These are phyloP conservation scores for Margaritifera margaritifera DNA, from an alignment of 2,888 invertebrate genomes.

Conservation along the genomic window DNA sequence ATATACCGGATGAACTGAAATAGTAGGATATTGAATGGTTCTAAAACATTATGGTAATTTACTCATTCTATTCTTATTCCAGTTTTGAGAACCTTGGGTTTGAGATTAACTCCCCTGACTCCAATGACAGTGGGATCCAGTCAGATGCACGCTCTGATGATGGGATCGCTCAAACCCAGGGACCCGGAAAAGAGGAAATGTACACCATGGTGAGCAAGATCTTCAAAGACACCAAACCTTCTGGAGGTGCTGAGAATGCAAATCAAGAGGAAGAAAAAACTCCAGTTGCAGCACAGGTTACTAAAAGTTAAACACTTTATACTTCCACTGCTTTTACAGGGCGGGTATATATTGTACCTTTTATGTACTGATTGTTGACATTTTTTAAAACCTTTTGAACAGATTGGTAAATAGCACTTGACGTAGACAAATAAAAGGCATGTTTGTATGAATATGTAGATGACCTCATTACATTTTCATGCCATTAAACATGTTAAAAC, in stretches of 20 bases:
- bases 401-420: no score
- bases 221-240: conserved; percentile 18
- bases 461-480: no score
- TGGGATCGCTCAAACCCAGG: conserved; percentile 43
- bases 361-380: neutral
- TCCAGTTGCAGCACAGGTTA: conserved; percentile 6
- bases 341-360: neutral
- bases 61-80: conserved; percentile 2
- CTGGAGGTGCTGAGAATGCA: neutral
- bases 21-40: no score
- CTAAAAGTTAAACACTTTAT: no score
- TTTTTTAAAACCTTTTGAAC: no score
- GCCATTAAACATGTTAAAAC: no score
- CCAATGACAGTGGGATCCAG: conserved; percentile 71
- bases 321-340: no score
- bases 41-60: no score
- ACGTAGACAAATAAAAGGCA: no score
- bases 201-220: conserved; percentile 53
- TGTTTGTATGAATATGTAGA: no score
- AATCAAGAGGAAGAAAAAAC: conserved; percentile 12
- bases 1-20: no score
- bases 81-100: conserved; percentile 48
- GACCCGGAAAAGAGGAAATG: conserved; percentile 57
- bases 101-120: conserved; percentile 70
- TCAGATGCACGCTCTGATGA: conserved; percentile 63